A percentile compares a stretch with the other conserved stretches of the same genome.
phyloP scores from a whole-genome alignment of 2,113 vertebrate species.

The Ptilonorhynchus violaceus region DNA sequence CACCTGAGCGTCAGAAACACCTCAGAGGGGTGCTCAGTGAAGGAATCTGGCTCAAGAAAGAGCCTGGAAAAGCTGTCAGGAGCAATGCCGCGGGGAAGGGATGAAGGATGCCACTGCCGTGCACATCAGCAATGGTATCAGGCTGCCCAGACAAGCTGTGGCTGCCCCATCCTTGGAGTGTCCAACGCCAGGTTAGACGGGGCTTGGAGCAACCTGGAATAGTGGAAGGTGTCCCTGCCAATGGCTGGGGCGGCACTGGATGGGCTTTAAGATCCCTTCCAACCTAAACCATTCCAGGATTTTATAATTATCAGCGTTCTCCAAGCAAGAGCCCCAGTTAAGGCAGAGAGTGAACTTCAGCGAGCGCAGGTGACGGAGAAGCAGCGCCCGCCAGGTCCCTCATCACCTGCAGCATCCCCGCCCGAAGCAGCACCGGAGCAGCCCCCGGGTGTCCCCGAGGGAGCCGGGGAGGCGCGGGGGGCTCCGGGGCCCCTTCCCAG shows the following conservation, averaged over 20 bases:
- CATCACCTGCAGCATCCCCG: neutral
- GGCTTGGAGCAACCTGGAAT: accelerated
- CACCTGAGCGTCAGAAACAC: accelerated
- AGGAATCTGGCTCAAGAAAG: accelerated
- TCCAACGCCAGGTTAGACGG: neutral
- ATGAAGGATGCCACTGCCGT: neutral
- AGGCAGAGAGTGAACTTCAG: neutral
- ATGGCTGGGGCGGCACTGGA: accelerated
- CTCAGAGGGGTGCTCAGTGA: accelerated
- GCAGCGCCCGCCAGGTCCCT: neutral
- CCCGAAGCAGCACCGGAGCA: neutral
- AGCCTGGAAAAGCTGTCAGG: neutral
- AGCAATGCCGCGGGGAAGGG: accelerated
- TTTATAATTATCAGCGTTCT: neutral
- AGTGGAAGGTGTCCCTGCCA: neutral
- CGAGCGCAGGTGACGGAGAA: neutral
- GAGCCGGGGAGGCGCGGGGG: neutral
- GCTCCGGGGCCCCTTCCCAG: neutral
- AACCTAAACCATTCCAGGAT: neutral
- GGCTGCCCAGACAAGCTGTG: neutral
- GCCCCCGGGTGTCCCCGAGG: neutral
- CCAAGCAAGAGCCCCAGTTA: accelerated
- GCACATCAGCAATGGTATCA: accelerated
- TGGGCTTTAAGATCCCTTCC: neutral
- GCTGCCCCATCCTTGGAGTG: neutral